Percentiles rank a stretch among this genome's conserved stretches.
Evolutionary conservation across 2,113 vertebrate species (phyloP).

Genomic region (Menura novaehollandiae): DNA sequence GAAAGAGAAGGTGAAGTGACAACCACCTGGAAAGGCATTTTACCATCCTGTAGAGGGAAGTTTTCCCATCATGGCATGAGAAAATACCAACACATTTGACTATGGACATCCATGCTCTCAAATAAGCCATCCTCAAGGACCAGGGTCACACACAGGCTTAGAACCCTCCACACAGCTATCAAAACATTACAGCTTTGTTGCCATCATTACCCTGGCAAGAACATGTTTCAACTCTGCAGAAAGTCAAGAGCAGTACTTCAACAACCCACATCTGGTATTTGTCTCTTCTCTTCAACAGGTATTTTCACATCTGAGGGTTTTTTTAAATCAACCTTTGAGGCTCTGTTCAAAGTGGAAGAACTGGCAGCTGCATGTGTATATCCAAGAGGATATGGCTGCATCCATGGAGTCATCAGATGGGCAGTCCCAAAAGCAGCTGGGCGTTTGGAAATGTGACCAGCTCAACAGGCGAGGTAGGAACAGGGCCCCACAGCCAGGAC

Average conservation of each 20-base stretch:
- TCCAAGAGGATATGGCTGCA: neutral
- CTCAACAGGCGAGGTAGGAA: accelerated
- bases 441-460: accelerated
- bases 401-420: accelerated
- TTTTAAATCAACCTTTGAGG: neutral
- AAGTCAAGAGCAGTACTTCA: neutral
- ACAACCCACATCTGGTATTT: neutral
- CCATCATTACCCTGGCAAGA: neutral
- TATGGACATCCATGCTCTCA: neutral
- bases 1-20: neutral
- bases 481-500: accelerated
- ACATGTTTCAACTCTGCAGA: neutral
- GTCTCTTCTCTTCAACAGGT: neutral
- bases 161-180: accelerated
- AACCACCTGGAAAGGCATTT: accelerated
- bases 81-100: neutral
- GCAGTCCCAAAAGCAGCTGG: neutral
- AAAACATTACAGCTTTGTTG: neutral
- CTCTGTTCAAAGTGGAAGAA: neutral
- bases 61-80: neutral
- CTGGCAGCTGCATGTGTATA: neutral
- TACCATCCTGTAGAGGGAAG: neutral
- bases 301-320: neutral
- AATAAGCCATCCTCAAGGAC: neutral
- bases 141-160: neutral